phyloP scores from a whole-genome alignment of 2,113 vertebrate species.

The Cephalopterus ornatus region DNA sequence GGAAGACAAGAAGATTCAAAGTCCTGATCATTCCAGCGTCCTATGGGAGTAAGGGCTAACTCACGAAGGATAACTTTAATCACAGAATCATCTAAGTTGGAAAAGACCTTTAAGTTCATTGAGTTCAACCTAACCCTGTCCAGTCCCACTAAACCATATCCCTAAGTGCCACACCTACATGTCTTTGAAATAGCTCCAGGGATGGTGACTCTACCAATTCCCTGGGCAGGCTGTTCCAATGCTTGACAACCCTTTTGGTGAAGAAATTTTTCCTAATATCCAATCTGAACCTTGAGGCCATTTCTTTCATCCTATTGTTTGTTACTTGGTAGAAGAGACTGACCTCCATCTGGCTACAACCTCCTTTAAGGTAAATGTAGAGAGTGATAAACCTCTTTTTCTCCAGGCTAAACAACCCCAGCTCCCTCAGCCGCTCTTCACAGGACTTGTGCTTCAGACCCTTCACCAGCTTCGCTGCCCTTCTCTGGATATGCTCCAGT shows the following conservation, averaged over 20 bases:
- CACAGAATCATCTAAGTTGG: neutral
- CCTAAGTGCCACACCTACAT: neutral
- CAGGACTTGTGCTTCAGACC: accelerated
- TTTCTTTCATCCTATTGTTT: neutral
- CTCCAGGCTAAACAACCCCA: neutral
- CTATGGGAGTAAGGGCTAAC: neutral
- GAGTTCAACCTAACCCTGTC: accelerated
- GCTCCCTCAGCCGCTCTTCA: accelerated
- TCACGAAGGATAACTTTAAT: neutral
- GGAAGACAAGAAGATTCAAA: neutral
- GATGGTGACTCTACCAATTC: neutral
- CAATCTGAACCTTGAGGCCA: neutral
- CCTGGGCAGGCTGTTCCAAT: neutral
- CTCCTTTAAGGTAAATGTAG: neutral
- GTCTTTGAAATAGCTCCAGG: neutral
- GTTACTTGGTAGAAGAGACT: neutral
- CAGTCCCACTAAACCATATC: neutral
- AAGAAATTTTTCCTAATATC: neutral
- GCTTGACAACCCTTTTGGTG: neutral
- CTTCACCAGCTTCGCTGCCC: neutral
- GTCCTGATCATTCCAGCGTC: neutral
- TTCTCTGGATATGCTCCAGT: accelerated
- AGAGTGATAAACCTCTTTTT: neutral
- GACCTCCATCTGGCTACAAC: accelerated
- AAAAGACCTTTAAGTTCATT: neutral